Base-by-base conservation (phyloP, 2,113 vertebrate species). In the Callorhinus ursinus region DNA sequence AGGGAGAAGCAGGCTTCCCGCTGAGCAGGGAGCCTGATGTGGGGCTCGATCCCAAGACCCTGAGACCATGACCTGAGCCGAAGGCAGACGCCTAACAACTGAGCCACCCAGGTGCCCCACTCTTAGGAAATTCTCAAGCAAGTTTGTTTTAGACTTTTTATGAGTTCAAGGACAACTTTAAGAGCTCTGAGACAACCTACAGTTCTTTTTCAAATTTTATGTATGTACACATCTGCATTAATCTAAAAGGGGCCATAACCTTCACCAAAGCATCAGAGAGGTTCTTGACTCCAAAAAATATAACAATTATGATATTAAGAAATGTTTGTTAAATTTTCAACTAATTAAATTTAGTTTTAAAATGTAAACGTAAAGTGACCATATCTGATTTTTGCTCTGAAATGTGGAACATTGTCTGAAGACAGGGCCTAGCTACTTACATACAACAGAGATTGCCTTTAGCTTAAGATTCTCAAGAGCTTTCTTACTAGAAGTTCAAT, bases 311-410 rank as follows among this genome's bases (percentile, higher is more conserved):
- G 14, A 28, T 81, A 88, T 36, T 80, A 83, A 59, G 15, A 18
- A 93, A 79, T 39, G 16, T 65, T 12, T 89, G 57, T n/a, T 77
- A 97, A 88, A 86, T 65, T 93, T 87, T 69, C 86, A 94, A 87
- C 42, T 86, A 92, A 65, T 90, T 57, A 91, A 76, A 93, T 76
- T 84, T 93, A 89, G 28, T 79, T 93, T 96, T 90, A 69, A 76
- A 91, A 89, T 55, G 19, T 55, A 93, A 63, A 71, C 76, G 69
- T 85, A 89, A 80, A 95, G 69, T 88, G 36, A 91, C 9, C 12
- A 26, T 76, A 65, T 88, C 36, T 94, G n/a, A 89, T 36, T 93
- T 85, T 33, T 76, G 26, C 9, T 96, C 71, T 80, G 51, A 96
- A 95, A 93, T 57, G 61, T n/a, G 51, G 81, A n/a, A 84, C 1